phyloP scores from a whole-genome alignment of 2,113 vertebrate genomes.

The Charadrius vociferus region DNA sequence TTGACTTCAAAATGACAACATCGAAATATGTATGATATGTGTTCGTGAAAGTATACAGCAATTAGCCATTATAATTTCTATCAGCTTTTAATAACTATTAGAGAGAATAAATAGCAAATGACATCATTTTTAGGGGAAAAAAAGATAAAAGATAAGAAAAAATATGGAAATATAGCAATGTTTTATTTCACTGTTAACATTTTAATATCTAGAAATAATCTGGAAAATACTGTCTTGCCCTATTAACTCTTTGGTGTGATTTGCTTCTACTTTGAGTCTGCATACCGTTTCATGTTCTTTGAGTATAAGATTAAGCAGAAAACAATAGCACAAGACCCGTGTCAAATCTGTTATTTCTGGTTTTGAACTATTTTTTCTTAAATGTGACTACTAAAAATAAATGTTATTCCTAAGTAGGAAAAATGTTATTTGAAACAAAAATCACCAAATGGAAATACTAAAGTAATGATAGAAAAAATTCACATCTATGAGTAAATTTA shows the following conservation, averaged over 20 bases:
- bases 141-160: too few species aligned
- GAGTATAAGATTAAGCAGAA: neutral
- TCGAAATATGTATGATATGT: neutral
- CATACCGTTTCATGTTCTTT: neutral
- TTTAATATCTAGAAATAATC: neutral
- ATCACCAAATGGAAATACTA: neutral
- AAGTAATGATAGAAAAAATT: neutral
- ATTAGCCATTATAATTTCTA: neutral
- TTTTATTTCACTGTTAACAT: neutral
- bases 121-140: fast-evolving
- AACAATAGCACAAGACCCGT: neutral
- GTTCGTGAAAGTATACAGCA: neutral
- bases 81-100: neutral
- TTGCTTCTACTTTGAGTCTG: neutral
- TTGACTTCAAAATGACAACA: conserved; percentile 1
- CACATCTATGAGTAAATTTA: neutral
- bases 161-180: neutral
- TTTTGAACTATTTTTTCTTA: neutral
- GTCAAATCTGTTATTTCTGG: neutral
- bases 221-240: neutral
- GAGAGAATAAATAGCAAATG: neutral
- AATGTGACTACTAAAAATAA: neutral
- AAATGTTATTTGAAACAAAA: neutral
- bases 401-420: neutral
- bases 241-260: neutral